Percentiles rank a stretch among this genome's conserved stretches.
These are phyloP conservation scores for Ephialtes manifestator DNA, from an alignment of 2,888 invertebrate genomes.

Conservation along the genomic window DNA sequence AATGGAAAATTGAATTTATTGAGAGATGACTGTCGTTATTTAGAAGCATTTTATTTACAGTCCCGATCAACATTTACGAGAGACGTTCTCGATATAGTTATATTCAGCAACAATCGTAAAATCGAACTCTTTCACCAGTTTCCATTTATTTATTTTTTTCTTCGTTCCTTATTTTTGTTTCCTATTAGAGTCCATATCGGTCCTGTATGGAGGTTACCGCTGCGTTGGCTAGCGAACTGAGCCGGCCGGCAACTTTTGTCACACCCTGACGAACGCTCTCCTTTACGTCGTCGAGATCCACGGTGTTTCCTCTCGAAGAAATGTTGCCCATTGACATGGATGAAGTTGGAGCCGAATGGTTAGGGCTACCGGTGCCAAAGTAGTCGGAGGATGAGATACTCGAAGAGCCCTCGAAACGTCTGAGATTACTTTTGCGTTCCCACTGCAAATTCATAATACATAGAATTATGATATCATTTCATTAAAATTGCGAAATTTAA, in stretches of 20 bases:
- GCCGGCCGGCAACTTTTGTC: constrained; percentile 98
- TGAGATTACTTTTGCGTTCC: constrained; percentile 88
- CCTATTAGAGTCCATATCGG: constrained; percentile 83
- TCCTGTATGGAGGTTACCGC: constrained; percentile 97
- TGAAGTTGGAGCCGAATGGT: constrained; percentile 80
- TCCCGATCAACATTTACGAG: constrained; percentile 79
- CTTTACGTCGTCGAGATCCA: constrained; percentile 97
- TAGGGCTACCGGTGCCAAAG: constrained; percentile 90
- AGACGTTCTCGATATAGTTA: constrained; percentile 69
- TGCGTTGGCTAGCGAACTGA: constrained; percentile 97
- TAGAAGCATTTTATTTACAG: constrained; percentile 82
- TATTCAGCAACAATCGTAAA: constrained; percentile 77
- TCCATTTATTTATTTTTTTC: constrained; percentile 35
- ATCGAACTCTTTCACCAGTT: constrained; percentile 46
- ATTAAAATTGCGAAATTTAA: background rate
- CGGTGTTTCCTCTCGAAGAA: constrained; percentile 78
- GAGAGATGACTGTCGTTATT: constrained; percentile 7
- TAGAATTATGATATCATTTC: background rate
- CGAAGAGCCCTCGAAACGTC: constrained; percentile 96
- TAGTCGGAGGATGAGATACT: constrained; percentile 99
- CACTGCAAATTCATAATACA: constrained; percentile 82
- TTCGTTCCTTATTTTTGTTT: constrained; percentile 51
- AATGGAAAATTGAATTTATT: constrained; percentile 1
- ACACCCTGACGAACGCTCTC: constrained; percentile 99
- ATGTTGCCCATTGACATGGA: constrained; percentile 80